phyloP scores from a whole-genome alignment of 2,113 vertebrate genomes.

The Climacteris rufus region DNA sequence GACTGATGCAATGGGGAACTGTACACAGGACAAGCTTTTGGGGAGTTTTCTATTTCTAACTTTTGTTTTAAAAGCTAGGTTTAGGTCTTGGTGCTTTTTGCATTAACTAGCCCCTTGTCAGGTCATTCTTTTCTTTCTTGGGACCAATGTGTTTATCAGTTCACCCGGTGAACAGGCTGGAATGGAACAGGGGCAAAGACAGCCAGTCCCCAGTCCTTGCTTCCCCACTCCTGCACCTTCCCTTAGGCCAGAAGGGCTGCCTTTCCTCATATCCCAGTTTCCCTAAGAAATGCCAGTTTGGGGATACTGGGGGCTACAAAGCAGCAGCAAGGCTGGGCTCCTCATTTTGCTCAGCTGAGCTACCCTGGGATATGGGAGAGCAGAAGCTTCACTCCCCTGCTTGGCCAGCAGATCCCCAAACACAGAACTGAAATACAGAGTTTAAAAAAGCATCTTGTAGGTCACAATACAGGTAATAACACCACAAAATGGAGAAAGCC shows the following conservation, averaged over 20 bases:
- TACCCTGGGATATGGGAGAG: fast-evolving
- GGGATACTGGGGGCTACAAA: background rate
- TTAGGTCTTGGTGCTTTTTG: background rate
- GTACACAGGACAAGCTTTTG: background rate
- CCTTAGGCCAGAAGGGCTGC: background rate
- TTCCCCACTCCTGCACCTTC: background rate
- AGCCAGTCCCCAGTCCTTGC: background rate
- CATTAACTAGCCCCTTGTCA: background rate
- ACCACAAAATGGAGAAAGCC: background rate
- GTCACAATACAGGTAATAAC: background rate
- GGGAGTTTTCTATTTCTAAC: background rate
- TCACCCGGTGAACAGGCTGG: background rate
- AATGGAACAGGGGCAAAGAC: background rate
- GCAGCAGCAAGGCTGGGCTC: background rate
- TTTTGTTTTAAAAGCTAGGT: background rate
- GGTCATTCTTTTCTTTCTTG: too few species aligned
- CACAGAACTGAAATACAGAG: background rate
- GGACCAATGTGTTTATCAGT: background rate
- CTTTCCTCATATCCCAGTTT: background rate
- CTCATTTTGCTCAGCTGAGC: background rate
- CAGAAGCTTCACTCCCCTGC: background rate
- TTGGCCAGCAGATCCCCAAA: background rate
- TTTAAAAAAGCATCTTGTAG: background rate
- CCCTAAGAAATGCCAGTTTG: background rate
- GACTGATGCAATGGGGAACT: background rate